phyloP scores from a whole-genome alignment of 2,888 invertebrate species.

The Ptycholaimellus sp. region DNA sequence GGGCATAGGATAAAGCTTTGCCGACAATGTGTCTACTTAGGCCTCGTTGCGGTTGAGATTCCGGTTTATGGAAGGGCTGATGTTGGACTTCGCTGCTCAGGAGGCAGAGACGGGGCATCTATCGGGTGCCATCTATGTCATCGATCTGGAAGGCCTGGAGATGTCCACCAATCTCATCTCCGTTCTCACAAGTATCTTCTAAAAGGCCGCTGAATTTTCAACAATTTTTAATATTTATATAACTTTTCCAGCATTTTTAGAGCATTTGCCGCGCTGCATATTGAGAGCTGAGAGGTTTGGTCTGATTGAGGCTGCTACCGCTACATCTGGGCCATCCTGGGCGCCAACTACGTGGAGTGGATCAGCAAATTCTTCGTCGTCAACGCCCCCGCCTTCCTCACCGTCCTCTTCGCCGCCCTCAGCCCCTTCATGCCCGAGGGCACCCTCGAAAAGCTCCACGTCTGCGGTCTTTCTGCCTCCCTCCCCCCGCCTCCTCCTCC shows the following conservation, averaged over 20 bases:
- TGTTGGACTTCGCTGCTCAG: no score
- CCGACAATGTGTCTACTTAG: no score
- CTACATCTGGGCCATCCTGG: conserved; percentile 13
- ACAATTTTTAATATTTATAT: no score
- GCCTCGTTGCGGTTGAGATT: no score
- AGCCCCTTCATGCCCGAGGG: conserved; percentile 3
- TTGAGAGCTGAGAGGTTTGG: neutral
- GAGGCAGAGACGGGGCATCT: conserved; percentile 10
- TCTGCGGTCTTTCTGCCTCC: no score
- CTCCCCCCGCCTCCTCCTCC: no score
- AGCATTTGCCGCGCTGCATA: neutral
- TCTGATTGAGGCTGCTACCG: conserved; percentile 9
- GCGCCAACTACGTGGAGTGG: conserved; percentile 12
- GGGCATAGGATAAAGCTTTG: no score
- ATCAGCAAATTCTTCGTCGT: conserved; percentile 15
- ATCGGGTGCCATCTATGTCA: conserved; percentile 12
- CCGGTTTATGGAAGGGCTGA: no score
- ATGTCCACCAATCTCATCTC: conserved; percentile 10
- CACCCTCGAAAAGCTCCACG: no score
- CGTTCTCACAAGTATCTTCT: conserved; percentile 4
- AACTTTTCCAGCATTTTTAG: neutral
- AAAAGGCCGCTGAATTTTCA: no score
- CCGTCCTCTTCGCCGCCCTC: conserved; percentile 10
- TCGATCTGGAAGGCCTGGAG: conserved; percentile 12
- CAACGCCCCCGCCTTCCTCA: conserved; percentile 13